Conservation (phyloP, 2,113 vertebrate species). For the Salvator merianae region DNA sequence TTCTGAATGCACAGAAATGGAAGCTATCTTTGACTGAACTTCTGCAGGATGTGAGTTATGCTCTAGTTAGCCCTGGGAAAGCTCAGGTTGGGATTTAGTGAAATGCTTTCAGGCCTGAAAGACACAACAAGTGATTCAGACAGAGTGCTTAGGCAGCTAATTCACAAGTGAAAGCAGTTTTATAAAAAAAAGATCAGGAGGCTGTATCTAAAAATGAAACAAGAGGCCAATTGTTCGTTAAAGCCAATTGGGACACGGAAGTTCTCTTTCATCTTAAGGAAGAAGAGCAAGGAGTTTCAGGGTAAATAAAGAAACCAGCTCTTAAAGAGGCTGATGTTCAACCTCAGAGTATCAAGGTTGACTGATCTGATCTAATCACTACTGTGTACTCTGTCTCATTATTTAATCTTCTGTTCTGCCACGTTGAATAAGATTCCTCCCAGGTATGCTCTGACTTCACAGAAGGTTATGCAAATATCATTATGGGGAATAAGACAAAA, state of each 20-base stretch:
- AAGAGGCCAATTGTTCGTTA: slow-evolving; percentile 6
- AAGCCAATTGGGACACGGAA: background rate
- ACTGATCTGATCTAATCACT: background rate
- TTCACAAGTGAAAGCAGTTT: background rate
- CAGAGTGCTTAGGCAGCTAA: background rate
- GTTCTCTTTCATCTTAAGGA: background rate
- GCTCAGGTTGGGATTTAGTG: background rate
- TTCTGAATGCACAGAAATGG: background rate
- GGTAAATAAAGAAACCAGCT: background rate
- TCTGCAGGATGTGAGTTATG: background rate
- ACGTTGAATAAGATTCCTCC: background rate
- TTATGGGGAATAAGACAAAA: background rate
- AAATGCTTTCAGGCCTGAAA: background rate
- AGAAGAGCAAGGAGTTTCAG: background rate
- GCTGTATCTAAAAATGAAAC: background rate
- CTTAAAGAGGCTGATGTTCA: background rate
- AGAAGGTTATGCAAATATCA: background rate
- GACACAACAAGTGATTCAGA: background rate
- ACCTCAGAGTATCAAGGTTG: background rate
- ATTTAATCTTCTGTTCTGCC: slow-evolving; percentile 1
- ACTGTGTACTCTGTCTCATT: background rate
- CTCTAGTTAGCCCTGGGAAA: background rate
- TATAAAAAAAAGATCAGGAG: background rate
- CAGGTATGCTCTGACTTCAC: background rate
- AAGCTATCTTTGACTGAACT: background rate